Evolutionary conservation across 2,888 invertebrate genomes (phyloP).

Genomic region (Hypomecis punctinalis): DNA sequence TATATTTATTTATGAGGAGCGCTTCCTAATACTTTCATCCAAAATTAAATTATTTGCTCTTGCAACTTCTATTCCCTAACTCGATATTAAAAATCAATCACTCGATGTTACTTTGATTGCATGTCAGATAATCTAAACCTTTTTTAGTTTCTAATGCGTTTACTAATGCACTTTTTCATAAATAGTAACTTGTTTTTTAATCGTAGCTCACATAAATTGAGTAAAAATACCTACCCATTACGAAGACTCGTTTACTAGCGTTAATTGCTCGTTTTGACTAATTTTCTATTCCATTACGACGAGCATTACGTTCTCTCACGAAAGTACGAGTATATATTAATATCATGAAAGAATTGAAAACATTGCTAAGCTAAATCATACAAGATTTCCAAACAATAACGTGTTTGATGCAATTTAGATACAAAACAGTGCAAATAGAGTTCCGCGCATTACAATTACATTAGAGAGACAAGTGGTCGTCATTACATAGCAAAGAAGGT

Average conservation of each 20-base stretch:
- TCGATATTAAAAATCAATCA: too few relatives aligned
- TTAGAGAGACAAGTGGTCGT: conserved; percentile 25
- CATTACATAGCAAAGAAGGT: conserved; percentile 21
- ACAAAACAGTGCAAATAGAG: conserved; percentile 29
- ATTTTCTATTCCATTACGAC: conserved; percentile 7
- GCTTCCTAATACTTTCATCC: too few relatives aligned
- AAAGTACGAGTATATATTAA: not conserved
- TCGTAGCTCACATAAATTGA: not conserved
- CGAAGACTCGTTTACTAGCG: conserved; percentile 8
- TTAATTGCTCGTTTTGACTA: conserved; percentile 6
- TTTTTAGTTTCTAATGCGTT: conserved; percentile 1
- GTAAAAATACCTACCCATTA: not conserved
- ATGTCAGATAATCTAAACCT: conserved; percentile 16
- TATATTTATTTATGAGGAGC: too few relatives aligned
- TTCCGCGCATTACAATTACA: conserved; percentile 32
- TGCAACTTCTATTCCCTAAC: too few relatives aligned
- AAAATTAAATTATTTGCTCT: too few relatives aligned
- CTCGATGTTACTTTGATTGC: not conserved
- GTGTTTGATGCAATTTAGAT: conserved; percentile 14
- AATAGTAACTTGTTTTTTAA: not conserved
- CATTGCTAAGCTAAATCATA: conserved; percentile 1
- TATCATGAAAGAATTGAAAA: conserved; percentile 1
- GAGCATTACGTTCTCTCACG: not conserved
- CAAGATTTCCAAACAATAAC: conserved; percentile 17
- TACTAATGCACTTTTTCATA: not conserved